Conservation (phyloP, 2,797 vertebrate species). For the Phaenicophaeus curvirostris region DNA sequence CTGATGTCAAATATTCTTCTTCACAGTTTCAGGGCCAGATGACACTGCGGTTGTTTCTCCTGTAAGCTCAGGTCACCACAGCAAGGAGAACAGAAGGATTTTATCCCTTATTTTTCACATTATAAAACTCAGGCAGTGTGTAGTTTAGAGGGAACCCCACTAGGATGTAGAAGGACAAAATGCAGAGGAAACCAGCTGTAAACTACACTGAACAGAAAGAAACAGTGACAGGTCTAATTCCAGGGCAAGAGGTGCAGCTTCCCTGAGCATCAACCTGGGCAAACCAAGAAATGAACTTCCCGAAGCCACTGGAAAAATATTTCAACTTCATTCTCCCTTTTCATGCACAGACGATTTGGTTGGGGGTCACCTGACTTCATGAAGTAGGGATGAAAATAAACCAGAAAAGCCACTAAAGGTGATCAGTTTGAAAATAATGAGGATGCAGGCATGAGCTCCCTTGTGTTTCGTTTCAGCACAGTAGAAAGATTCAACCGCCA, state of each 20-base stretch:
- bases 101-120: not conserved
- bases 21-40: not conserved
- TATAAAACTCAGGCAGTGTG: not conserved
- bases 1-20: not conserved
- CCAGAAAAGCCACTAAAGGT: not conserved
- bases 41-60: not conserved
- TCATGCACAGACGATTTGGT: fast-evolving
- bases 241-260: not conserved
- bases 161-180: fast-evolving
- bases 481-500: not conserved
- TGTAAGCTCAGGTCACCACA: not conserved
- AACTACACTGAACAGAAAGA: not conserved
- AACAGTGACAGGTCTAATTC: not conserved
- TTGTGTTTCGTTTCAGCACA: not conserved
- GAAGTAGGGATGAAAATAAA: not conserved
- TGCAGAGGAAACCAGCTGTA: not conserved
- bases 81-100: not conserved
- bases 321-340: not conserved
- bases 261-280: not conserved
- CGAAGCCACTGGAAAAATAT: not conserved
- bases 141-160: not conserved
- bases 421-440: not conserved
- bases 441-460: not conserved
- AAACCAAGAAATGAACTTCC: not conserved
- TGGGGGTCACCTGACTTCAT: not conserved